Evolutionary conservation across 2,113 vertebrate species (phyloP).

Genomic region (Meriones unguiculatus): DNA sequence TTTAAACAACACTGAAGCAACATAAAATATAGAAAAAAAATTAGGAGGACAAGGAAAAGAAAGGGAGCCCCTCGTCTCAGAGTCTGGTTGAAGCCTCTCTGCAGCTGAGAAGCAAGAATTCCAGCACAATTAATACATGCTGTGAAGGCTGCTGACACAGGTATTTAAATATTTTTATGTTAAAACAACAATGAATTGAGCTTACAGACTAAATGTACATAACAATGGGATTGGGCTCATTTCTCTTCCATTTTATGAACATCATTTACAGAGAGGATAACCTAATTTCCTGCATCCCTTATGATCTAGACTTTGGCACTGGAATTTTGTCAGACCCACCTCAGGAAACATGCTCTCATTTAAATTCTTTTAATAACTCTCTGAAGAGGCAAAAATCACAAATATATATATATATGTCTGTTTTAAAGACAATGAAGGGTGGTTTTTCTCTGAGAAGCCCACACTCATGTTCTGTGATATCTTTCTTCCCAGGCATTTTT

Average conservation of each 20-base stretch:
- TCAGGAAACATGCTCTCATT: not conserved
- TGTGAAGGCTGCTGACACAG: not conserved
- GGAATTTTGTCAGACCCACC: not conserved
- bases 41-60: not conserved
- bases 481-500: not conserved
- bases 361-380: not conserved
- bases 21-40: not conserved
- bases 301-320: not conserved
- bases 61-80: not conserved
- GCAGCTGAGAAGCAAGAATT: not conserved
- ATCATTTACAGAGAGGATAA: not conserved
- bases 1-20: not conserved
- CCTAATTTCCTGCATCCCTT: not conserved
- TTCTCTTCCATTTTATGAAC: not conserved
- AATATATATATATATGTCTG: too few species aligned
- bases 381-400: not conserved
- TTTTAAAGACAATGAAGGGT: not conserved
- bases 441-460: not conserved
- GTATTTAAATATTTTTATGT: not conserved
- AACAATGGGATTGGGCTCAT: not conserved
- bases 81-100: not conserved
- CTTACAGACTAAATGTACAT: not conserved
- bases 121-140: not conserved
- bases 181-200: not conserved
- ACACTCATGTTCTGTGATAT: not conserved